A percentile compares a stretch with the other conserved stretches of the same genome.
phyloP scores from a whole-genome alignment of 2,888 invertebrate species.

The Poecilobothrus nobilitatus region DNA sequence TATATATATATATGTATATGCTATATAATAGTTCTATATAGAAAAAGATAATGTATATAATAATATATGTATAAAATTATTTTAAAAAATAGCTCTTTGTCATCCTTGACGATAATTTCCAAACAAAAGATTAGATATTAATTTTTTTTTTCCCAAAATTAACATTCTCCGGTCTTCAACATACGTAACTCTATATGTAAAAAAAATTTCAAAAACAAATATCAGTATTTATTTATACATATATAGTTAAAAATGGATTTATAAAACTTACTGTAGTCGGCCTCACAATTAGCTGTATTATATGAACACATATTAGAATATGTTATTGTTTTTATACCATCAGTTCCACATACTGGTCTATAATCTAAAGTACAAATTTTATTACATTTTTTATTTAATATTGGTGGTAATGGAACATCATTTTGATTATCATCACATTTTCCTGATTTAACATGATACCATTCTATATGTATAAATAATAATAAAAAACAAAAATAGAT shows the following conservation, averaged over 20 bases:
- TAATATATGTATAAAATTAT: no score
- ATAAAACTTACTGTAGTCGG: background rate
- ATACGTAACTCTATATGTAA: background rate
- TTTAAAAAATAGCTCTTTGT: no score
- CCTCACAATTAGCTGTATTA: background rate
- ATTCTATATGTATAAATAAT: background rate
- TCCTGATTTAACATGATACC: background rate
- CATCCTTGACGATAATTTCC: no score
- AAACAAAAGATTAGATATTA: no score
- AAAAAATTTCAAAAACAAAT: background rate
- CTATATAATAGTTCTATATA: no score
- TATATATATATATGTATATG: no score
- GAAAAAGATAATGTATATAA: no score
- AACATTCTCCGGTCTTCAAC: background rate
- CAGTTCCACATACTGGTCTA: slow-evolving; percentile 10
- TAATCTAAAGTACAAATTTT: slow-evolving; percentile 2
- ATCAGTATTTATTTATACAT: background rate
- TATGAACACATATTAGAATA: slow-evolving; percentile 7
- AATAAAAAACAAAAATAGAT: background rate
- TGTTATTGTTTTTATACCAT: background rate
- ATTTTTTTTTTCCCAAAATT: no score
- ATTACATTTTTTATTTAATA: background rate
- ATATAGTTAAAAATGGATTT: no score
- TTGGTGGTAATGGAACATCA: no score
- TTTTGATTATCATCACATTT: background rate